Percentiles rank a stretch among this genome's conserved stretches.
phyloP scores from a whole-genome alignment of 2,888 invertebrate genomes.

The Pammene aurita region DNA sequence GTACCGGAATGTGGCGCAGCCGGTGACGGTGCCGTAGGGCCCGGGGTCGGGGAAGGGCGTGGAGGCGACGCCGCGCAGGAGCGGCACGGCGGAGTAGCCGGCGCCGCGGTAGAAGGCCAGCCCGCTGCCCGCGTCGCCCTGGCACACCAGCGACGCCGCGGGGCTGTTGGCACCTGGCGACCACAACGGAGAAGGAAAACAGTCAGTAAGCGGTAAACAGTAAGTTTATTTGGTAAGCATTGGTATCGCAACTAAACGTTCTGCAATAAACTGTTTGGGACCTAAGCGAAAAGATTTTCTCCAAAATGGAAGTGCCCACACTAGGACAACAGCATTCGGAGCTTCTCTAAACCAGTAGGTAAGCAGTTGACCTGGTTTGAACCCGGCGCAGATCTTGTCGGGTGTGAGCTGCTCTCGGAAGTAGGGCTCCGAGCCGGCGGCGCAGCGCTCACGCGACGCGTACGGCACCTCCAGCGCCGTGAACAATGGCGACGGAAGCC shows the following conservation, averaged over 20 bases:
- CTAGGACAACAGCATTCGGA: too few relatives aligned
- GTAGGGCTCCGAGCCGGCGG: constrained; percentile 2
- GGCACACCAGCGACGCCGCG: constrained; percentile 5
- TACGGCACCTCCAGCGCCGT: not conserved
- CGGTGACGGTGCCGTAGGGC: not conserved
- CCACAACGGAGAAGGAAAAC: too few relatives aligned
- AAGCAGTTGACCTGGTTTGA: constrained; percentile 10
- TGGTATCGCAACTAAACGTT: too few relatives aligned
- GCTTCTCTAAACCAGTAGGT: too few relatives aligned
- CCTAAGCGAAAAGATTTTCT: too few relatives aligned
- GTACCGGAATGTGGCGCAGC: constrained; percentile 3
- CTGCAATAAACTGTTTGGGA: too few relatives aligned
- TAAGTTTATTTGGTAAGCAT: too few relatives aligned
- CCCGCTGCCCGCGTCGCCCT: constrained; percentile 9
- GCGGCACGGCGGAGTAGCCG: not conserved
- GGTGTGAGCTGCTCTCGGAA: not conserved
- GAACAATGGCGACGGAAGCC: constrained; percentile 7
- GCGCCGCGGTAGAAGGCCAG: constrained; percentile 12
- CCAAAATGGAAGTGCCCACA: too few relatives aligned
- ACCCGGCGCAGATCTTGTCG: constrained; percentile 7
- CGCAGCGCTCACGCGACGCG: not conserved
- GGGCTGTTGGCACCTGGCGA: too few relatives aligned
- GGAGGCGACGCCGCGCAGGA: constrained; percentile 8
- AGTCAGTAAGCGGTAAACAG: too few relatives aligned
- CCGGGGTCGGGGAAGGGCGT: constrained; percentile 13